Base-by-base conservation (phyloP, 2,888 invertebrate species). In the Omphaloscelis lunosa region DNA sequence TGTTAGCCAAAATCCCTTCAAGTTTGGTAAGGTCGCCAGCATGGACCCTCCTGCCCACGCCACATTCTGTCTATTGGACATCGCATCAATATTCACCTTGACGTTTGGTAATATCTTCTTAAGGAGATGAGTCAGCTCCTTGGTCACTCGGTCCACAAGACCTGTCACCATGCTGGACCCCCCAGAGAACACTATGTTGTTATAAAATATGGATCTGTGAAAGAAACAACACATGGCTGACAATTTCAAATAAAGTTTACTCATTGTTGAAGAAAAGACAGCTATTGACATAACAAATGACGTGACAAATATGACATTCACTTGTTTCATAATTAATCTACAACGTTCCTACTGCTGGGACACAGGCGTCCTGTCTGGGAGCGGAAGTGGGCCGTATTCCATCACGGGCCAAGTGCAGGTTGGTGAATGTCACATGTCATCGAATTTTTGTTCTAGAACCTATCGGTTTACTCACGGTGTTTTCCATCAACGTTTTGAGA, bases 21-120 rank as follows among this genome's bases (percentile, higher is more conserved):
- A 98, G 94, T 98, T 98, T 93, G 98, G 98, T 90, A 99, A 97
- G 12, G 99, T 99, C 75, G 99, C 99, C 93, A 99, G 96, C 95
- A 99, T 99, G 92, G 99, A 99, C 75, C 99, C 99, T 92, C 99
- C 99, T 96, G 98, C 98, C 99, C 99, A 99, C 87, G 99, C 98
- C 90, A 99, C 99, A 97, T 98, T 98, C 93, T 99, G 98, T 93
- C 99, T 98, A 96, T 98, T 98, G 79, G 98, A 98, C 88, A 98
- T 98, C 79, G 99, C 98, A 93, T 99, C 94, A 8, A 95, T 88
- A 0, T 83, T 98, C 94, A 98, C 98, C 95, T 98, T 98, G 94
- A 98, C 97, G 95, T 98, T 98, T 95, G 88, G 82, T 27, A 80
- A 58, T 27, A n/a, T 62, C 27, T 86, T 89, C 41, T 85, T 84